Conservation (phyloP, 2,113 vertebrate genomes). For the Actenoides hombroni region DNA sequence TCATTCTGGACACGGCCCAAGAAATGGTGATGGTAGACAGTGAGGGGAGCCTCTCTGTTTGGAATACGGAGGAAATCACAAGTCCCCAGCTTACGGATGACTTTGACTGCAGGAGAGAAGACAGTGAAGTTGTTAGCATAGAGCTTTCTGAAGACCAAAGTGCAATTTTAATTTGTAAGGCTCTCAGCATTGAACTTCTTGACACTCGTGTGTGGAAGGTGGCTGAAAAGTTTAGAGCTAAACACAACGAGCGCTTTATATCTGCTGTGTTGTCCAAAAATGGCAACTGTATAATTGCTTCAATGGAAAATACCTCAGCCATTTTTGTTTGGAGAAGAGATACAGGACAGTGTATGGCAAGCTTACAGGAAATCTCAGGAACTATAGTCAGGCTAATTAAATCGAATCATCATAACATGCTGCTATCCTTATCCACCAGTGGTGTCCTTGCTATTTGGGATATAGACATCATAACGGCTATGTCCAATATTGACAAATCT, state of each 20-base stretch:
- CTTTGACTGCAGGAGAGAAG: constrained; percentile 93
- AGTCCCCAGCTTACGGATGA: constrained; percentile 94
- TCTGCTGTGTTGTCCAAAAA: constrained; percentile 95
- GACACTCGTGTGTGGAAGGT: constrained; percentile 95
- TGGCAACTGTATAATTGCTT: constrained; percentile 95
- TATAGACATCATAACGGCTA: constrained; percentile 97
- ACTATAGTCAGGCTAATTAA: constrained; percentile 96
- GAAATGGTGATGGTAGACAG: constrained; percentile 99
- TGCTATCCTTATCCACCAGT: constrained; percentile 93
- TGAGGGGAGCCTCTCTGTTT: constrained; percentile 94
- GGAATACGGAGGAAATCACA: constrained; percentile 93
- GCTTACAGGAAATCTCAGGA: constrained; percentile 96
- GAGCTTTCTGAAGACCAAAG: constrained; percentile 97
- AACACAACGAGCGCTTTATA: constrained; percentile 91
- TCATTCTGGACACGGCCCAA: constrained; percentile 89
- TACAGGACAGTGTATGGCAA: constrained; percentile 97
- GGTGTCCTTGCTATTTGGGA: constrained; percentile 97
- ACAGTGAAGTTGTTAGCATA: constrained; percentile 91
- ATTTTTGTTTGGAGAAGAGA: constrained; percentile 98
- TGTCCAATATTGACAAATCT: constrained; percentile 99
- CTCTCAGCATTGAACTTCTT: constrained; percentile 91
- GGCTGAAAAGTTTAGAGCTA: constrained; percentile 95
- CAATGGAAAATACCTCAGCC: constrained; percentile 97
- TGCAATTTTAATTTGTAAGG: constrained; percentile 95
- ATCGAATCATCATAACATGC: constrained; percentile 93